Evolutionary conservation across 1,140 invertebrate species (phyloP), one percentile per base, ranked within the genome.

Genomic region (Drosophila repleta): DNA sequence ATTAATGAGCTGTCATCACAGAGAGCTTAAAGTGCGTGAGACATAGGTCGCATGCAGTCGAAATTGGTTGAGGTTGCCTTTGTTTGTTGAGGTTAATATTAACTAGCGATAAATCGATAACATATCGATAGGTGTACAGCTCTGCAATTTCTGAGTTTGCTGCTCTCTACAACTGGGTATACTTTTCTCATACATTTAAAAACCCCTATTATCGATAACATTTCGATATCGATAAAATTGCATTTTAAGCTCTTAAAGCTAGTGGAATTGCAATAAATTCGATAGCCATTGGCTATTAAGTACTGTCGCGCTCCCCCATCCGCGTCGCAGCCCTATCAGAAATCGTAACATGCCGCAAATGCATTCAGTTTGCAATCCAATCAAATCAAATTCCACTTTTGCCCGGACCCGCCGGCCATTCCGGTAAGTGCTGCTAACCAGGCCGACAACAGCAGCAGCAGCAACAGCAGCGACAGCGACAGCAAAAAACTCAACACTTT

Each of bases 361-460:
- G 64, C 63, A 64, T 69, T 51, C 53, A 56, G 51, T 61, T 76
- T 58, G 79, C 82, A 85, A 84, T 84, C 81, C 80, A 84, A 83
- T 87, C 79, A 85, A 87, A 87, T 85, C 82, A 69, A 76, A 88
- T 72, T 87, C 72, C 78, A 87, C 78, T 82, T 79, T 72, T 43
- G 15, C 39, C 39, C 39, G 13, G 45, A 62, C 32, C 46, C 45
- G 35, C 4, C 32, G 58, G 32, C 32, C 20, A 35, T 62, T 62
- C 46, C 58, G 26, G 26, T 39, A 57, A 57, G 55, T 45, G 55
- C 39, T 45, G 53, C 17, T 55, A 41, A 56, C 37, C 55, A 45
- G 39, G 32, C 1, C 18, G 32, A 69, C 35, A 68, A 32, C 18
- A 56, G 41, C n/a, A n/a, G n/a, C n/a, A n/a, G n/a, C n/a, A n/a